A percentile compares a stretch with the other conserved stretches of the same genome.
Evolutionary conservation across 2,888 invertebrate genomes (phyloP).

Genomic region (Xestia rhomboidea): DNA sequence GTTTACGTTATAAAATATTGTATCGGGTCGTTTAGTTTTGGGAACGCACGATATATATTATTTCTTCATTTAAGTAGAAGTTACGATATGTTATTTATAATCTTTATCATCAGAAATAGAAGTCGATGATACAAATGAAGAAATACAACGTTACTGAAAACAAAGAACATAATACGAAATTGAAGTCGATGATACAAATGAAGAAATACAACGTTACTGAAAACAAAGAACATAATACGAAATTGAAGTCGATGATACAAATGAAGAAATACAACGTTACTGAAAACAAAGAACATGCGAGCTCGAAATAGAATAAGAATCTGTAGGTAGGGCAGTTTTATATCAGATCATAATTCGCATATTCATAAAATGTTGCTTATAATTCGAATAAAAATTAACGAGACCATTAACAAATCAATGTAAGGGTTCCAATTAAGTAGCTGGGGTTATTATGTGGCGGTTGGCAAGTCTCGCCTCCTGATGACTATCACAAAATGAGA

Average conservation of each 20-base stretch:
- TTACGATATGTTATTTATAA: slow-evolving; percentile 54
- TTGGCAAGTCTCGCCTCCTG: slow-evolving; percentile 77
- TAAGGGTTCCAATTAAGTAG: slow-evolving; percentile 85
- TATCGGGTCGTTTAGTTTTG: slow-evolving; percentile 71
- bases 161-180: no score
- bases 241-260: slow-evolving; percentile 11
- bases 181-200: slow-evolving; percentile 2
- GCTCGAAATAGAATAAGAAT: slow-evolving; percentile 48
- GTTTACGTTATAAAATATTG: slow-evolving; percentile 79
- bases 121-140: slow-evolving; percentile 7
- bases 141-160: no score
- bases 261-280: not conserved
- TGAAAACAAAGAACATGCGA: slow-evolving; percentile 14
- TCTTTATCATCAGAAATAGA: slow-evolving; percentile 27
- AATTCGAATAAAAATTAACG: slow-evolving; percentile 81
- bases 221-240: no score
- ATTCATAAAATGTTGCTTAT: slow-evolving; percentile 75
- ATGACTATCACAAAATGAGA: slow-evolving; percentile 86
- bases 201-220: no score
- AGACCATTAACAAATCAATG: slow-evolving; percentile 87
- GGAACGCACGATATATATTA: slow-evolving; percentile 68
- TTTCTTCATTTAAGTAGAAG: slow-evolving; percentile 67
- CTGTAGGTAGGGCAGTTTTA: slow-evolving; percentile 52
- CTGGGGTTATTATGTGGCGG: slow-evolving; percentile 79
- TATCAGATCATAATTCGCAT: slow-evolving; percentile 75